Evolutionary conservation across 64 coral and sea anemone genomes (phyloP), one percentile per base, ranked within the genome.

Genomic region (Catalaphyllia jardinei): DNA sequence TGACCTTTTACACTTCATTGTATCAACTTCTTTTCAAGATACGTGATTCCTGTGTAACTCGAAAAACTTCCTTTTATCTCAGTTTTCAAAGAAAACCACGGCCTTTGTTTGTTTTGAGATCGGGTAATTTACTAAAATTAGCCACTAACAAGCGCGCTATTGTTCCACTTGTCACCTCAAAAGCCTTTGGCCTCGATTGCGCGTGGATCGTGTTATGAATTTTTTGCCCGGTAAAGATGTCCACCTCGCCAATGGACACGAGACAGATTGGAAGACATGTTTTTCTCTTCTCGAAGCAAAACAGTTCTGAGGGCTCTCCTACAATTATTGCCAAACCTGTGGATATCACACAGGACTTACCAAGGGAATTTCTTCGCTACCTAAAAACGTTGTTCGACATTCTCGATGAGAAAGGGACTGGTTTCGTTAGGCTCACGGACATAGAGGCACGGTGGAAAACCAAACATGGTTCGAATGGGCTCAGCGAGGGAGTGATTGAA

Each of bases 361-460:
- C 97, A 0, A 76, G 74, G 61, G 97, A 99, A 67, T 99, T 99
- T 89, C 79, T 93, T 39, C 95, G 91, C 61, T 99, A 93, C 85
- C 73, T 99, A 54, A 87, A 72, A 91, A 88, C 87, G 24, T 71
- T 99, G 2, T 99, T 99, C 80, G 94, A 95, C 82, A 93, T 99
- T 82, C 85, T 99, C 20, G 97, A 99, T 39, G 89, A 95, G 74
- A 87, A 86, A 42, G 78, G 89, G 20, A 76, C 73, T 69, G 97
- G 97, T n/a, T 90, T 91, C 51, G 94, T 99, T 7, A 95, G 74
- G n/a, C 52, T 99, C 22, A 20, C 82, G 29, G 97, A 99, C 80
- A 99, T 99, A 76, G 93, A 99, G 79, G 69, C 73, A 16, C 87
- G 86, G 52, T 99, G 93, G 97, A 79, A 93, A 62, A 75, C 49